A percentile compares a stretch with the other conserved stretches of the same genome.
Conservation (phyloP, 35 echinoderm and acorn worm species). For the Lytechinus pictus region DNA sequence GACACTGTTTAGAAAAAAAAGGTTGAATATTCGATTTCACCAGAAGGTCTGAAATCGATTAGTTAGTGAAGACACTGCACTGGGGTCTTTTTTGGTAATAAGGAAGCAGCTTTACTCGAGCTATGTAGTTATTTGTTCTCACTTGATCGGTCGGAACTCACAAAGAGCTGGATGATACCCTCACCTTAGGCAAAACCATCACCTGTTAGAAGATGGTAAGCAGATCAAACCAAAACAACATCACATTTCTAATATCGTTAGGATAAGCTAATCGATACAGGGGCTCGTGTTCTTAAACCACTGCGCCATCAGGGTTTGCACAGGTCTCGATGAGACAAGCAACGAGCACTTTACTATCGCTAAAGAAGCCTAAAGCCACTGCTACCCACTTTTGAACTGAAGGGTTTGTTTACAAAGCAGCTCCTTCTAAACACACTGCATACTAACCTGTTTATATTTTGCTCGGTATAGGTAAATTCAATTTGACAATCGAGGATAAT, state of each 20-base stretch:
- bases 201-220: background rate
- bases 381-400: background rate
- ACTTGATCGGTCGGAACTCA: constrained; percentile 8
- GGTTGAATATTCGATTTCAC: background rate
- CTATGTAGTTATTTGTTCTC: background rate
- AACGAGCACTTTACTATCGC: background rate
- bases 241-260: background rate
- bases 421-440: background rate
- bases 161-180: background rate
- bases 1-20: background rate
- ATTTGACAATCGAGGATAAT: background rate
- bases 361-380: background rate
- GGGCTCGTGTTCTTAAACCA: background rate
- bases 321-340: background rate
- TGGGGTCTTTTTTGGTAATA: background rate
- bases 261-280: background rate
- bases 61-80: background rate
- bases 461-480: background rate
- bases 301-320: background rate
- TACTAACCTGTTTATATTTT: background rate
- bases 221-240: constrained; percentile 18
- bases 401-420: background rate
- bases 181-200: background rate
- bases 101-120: background rate
- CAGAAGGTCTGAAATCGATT: background rate